Evolutionary conservation across 2,113 vertebrate species (phyloP).

Genomic region (Mungos mungo): DNA sequence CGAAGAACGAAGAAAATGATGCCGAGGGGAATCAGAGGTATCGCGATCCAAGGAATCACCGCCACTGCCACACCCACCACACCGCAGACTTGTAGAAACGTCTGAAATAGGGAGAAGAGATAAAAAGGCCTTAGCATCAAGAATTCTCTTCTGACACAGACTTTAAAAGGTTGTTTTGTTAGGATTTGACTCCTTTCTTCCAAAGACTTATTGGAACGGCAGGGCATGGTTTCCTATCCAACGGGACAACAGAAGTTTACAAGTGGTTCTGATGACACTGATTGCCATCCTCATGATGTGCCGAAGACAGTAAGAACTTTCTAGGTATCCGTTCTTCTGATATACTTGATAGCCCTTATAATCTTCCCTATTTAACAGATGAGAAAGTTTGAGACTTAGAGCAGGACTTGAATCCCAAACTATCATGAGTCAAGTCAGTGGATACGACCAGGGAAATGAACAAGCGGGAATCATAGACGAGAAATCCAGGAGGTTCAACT

Average conservation of each 20-base stretch:
- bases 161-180: background rate
- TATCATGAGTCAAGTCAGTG: background rate
- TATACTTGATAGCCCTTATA: background rate
- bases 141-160: background rate
- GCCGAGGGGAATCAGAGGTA: slow-evolving; percentile 89
- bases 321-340: background rate
- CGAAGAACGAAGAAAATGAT: slow-evolving; percentile 90
- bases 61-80: slow-evolving; percentile 90
- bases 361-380: background rate
- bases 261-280: too few relatives aligned
- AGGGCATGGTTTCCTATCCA: background rate
- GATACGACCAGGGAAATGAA: background rate
- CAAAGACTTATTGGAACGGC: background rate
- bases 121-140: slow-evolving; percentile 52
- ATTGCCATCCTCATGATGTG: accelerated
- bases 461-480: background rate
- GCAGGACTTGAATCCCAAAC: background rate
- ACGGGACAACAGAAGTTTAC: background rate
- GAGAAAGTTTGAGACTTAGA: background rate
- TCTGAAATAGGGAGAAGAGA: slow-evolving; percentile 84
- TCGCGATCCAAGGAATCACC: slow-evolving; percentile 92
- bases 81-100: slow-evolving; percentile 89
- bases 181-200: background rate
- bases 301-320: background rate
- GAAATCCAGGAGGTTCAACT: background rate